Base-by-base conservation (phyloP, 2,888 invertebrate genomes). In the Hemistola chrysoprasaria region DNA sequence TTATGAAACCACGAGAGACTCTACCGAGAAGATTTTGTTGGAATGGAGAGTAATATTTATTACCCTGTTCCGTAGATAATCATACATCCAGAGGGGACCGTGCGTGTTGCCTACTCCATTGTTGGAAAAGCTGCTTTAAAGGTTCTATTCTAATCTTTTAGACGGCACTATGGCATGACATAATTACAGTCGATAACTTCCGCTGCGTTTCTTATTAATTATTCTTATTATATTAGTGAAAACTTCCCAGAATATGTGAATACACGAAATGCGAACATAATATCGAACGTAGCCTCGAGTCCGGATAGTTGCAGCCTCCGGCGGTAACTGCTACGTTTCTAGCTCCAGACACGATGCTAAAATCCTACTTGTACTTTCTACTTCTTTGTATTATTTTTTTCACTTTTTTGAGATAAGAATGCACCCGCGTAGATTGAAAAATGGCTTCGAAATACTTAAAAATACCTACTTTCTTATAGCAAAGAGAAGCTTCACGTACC, bases 121-220 rank as follows among this genome's bases (percentile, higher is more conserved):
- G 86, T 90, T 90, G 81, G 90, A 90, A 78, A 83, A 80, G 85
- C 87, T 88, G 81, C 88, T 89, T 81, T 76, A 86, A 83, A 86
- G 88, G 88, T 89, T 88, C 76, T 80, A 72, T 82, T 86, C 82
- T 77, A 77, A 86, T 88, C 85, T 86, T 79, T 85, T 88, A 88
- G 89, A 87, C 71, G 88, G 89, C 88, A 87, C 88, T 80, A 86
- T 88, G 88, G 88, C 88, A 88, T 88, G 88, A 83, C 76, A 84
- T 72, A 69, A 79, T 85, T 85, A 85, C 86, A 86, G 84, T 84
- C 84, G 81, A 86, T 84, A 78, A 84, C 76, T 85, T 85, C 78
- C 75, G 87, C 87, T 88, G 86, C 84, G 86, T 86, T 87, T 87
- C 83, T 85, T 86, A 81, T 76, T 77, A 76, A 85, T n/a, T n/a